Evolutionary conservation across 2,113 vertebrate genomes (phyloP), one percentile per base, ranked within the genome.

Genomic region (Gambusia holbrooki): DNA sequence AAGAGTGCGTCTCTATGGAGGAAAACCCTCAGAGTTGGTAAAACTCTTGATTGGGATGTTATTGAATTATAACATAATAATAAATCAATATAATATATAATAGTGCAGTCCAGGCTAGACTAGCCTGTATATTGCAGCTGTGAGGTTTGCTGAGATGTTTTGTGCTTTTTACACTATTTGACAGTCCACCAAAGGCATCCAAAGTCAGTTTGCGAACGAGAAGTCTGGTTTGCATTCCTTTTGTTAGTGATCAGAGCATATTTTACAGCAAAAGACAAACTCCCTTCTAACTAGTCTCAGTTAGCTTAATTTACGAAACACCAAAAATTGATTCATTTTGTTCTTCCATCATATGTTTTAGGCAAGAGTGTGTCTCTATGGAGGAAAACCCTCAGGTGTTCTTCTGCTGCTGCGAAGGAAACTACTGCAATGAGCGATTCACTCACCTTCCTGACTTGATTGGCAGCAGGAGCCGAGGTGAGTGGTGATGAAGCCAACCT

Each of bases 381-480:
- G 97, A 99, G 90, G 97, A 98, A 93, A 99, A 96, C 87, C 98
- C 98, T 65, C 97, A 98, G 93, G 98, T 99, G 64, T 99, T 98
- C 94, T 99, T 99, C 95, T 99, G 98, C 95, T 99, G 98, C 95
- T 99, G 98, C 1, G 98, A 99, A 85, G 98, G 97, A 70, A 97
- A 99, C 95, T 98, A 97, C 81, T 99, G 98, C 94, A 99, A 99
- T 33, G 97, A 97, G 85, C 96, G 95, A 78, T 99, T 99, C 85
- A 97, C 96, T 73, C 98, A 99, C 86, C 90, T 98, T 87, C 98
- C 98, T 2, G 97, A 98, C 90, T 90, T 95, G 13, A 95, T 95
- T 1, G 94, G 94, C 83, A 84, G n/a, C 28, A 88, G 89, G 71
- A 91, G 83, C 88, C 84, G 86, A 90, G 92, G 93, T 93, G 88